Evolutionary conservation across 2,797 vertebrate species (phyloP), one percentile per base, ranked within the genome.

Genomic region (Sphenodon punctatus): DNA sequence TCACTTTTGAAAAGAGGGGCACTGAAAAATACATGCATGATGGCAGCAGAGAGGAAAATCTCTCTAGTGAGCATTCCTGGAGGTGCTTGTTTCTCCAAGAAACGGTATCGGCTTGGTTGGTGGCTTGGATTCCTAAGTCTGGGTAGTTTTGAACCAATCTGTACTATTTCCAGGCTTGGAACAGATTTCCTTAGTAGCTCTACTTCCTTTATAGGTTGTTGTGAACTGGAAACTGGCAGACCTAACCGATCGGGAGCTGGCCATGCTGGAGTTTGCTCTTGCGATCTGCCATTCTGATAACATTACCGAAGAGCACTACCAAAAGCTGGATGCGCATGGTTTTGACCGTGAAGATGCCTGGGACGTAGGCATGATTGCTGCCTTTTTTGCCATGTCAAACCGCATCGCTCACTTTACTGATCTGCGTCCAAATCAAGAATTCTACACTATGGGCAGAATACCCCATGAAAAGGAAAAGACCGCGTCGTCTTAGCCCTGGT

Each of bases 301-400:
- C 45, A 95, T 98, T 84, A 97, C 96, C 2, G 96, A 98, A 17
- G 84, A 96, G 77, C 97, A 96, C 80, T 96, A 98, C 68, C 87
- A 82, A 86, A 88, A 95, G 41, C 91, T 98, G 60, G 95, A 97
- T 86, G 89, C 92, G n/a, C 96, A 95, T 1, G 97, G 97, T 16
- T 97, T 98, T 65, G 95, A 97, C 83, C 91, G 80, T 1, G 97
- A 98, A 85, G 97, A 98, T 5, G 95, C 96, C 61, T 98, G 97
- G 97, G 97, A 98, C 89, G 97, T 97, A 22, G 96, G 94, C 22
- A 93, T 95, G 82, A 94, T 98, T 36, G 78, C 97, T 14, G 96
- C 96, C 16, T 98, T 98, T 87, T 98, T 97, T 56, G 96, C 97
- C n/a, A 95, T 97, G 96, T 97, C 96, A 46, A 98, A 97, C 79